Conservation (phyloP, 2,113 vertebrate genomes). For the Pseudorasbora parva region DNA sequence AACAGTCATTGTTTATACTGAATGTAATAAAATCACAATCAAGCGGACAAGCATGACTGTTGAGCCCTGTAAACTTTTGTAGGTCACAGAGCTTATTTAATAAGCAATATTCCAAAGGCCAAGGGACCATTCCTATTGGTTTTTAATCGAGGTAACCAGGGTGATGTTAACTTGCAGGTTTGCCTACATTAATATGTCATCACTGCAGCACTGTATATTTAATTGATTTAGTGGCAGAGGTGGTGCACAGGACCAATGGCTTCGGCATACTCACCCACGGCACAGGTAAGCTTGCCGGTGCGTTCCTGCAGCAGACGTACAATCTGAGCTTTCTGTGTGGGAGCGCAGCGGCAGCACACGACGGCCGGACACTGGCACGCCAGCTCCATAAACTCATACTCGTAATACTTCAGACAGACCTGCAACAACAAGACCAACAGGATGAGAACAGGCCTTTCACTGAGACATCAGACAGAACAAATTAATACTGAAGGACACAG, state of each 20-base stretch:
- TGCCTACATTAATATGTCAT: no score
- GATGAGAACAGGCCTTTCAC: background rate
- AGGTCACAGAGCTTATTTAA: no score
- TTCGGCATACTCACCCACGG: conserved; percentile 80
- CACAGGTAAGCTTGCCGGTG: conserved; percentile 93
- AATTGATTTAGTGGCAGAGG: background rate
- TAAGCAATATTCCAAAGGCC: no score
- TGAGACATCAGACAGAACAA: background rate
- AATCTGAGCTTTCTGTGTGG: conserved; percentile 96
- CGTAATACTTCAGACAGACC: conserved; percentile 96
- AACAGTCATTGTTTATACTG: no score
- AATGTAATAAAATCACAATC: no score
- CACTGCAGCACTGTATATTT: no score
- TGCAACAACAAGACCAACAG: conserved; percentile 59
- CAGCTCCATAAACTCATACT: conserved; percentile 97
- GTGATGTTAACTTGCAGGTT: no score
- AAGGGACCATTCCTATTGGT: no score
- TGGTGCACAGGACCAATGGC: background rate
- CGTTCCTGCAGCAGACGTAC: conserved; percentile 92
- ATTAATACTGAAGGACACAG: background rate
- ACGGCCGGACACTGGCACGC: conserved; percentile 95
- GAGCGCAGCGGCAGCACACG: conserved; percentile 93
- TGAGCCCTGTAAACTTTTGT: no score
- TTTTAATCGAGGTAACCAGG: no score
- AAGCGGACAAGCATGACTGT: no score